These are phyloP conservation scores for Ciconia maguari DNA, from an alignment of 2,113 vertebrate species.

Conservation along the genomic window DNA sequence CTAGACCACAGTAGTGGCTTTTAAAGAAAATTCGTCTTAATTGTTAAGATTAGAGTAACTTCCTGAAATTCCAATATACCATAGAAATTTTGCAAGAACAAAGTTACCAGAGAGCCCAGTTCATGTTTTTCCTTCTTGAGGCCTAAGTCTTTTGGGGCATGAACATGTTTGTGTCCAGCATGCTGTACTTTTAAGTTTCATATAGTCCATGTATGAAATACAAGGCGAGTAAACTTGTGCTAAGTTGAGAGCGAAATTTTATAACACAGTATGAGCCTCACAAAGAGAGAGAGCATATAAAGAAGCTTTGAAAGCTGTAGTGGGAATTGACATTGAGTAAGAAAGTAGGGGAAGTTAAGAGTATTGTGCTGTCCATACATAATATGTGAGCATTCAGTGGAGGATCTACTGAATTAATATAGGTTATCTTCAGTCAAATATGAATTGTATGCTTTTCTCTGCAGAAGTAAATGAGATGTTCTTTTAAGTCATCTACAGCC, in stretches of 20 bases:
- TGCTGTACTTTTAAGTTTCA: fast-evolving
- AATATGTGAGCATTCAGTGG: neutral
- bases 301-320: neutral
- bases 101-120: neutral
- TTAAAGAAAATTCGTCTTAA: neutral
- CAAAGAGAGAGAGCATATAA: neutral
- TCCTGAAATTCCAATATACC: neutral
- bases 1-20: neutral
- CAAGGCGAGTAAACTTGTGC: neutral
- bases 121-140: neutral
- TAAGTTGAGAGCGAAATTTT: neutral
- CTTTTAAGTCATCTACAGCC: neutral
- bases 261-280: neutral
- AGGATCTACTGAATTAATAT: neutral
- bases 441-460: neutral
- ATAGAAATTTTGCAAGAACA: neutral
- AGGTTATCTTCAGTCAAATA: neutral
- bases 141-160: neutral
- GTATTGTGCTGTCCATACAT: neutral
- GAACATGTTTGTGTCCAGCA: neutral
- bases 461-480: neutral
- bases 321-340: neutral
- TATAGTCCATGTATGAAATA: neutral
- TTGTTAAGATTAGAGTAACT: neutral
- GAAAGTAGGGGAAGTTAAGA: neutral